Percentiles rank a stretch among this genome's conserved stretches.
Evolutionary conservation across 2,888 invertebrate genomes (phyloP).

Genomic region (Papilio gigon): DNA sequence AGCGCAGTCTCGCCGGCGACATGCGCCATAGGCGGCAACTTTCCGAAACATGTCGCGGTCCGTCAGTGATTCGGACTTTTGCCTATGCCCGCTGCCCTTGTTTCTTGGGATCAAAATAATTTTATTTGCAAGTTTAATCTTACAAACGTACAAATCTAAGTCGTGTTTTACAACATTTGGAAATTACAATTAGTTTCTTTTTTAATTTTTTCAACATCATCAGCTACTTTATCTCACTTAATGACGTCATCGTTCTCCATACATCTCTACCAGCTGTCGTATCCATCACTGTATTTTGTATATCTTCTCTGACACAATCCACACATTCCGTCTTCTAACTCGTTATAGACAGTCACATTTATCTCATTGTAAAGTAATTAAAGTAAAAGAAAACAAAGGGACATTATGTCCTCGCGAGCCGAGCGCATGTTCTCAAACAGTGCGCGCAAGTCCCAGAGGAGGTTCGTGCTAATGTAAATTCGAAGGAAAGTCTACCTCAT

Average conservation of each 20-base stretch:
- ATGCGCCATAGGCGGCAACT: constrained; percentile 22
- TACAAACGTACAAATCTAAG: neutral
- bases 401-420: neutral
- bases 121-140: neutral
- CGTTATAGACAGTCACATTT: too few species aligned
- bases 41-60: constrained; percentile 10
- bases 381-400: neutral
- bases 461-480: constrained; percentile 32
- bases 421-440: constrained; percentile 25
- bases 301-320: too few species aligned
- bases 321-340: too few species aligned
- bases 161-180: neutral
- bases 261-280: too few species aligned
- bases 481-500: constrained; percentile 29
- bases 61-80: constrained; percentile 22
- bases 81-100: neutral
- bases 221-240: too few species aligned
- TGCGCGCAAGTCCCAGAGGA: constrained; percentile 2
- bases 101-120: neutral
- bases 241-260: too few species aligned
- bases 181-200: too few species aligned
- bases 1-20: constrained; percentile 14
- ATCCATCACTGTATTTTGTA: too few species aligned
- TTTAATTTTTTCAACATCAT: too few species aligned
- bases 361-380: too few species aligned